A percentile compares a stretch with the other conserved stretches of the same genome.
Conservation (phyloP, 2,113 vertebrate species). For the Tauraco erythrolophus region DNA sequence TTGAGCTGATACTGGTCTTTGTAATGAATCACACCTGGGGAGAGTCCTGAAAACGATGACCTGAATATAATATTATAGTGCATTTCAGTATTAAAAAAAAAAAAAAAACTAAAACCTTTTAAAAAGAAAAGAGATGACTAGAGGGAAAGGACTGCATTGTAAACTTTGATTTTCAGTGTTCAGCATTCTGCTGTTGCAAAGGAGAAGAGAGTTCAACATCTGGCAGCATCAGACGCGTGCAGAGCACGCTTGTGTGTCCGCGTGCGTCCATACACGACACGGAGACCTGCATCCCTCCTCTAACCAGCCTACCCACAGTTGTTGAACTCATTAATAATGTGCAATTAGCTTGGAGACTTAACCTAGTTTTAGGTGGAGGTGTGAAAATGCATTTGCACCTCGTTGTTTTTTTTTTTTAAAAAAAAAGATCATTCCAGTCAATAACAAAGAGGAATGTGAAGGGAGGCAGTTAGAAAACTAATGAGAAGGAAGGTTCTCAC, state of each 20-base stretch:
- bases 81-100: background rate
- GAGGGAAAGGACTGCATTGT: background rate
- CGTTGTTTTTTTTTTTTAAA: background rate
- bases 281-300: background rate
- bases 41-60: background rate
- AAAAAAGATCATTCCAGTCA: background rate
- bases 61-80: background rate
- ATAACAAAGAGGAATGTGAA: slow-evolving; percentile 30
- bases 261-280: rapidly evolving
- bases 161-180: background rate
- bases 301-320: background rate
- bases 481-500: background rate
- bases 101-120: background rate
- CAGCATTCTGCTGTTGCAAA: background rate
- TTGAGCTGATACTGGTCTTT: background rate
- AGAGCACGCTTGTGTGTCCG: rapidly evolving
- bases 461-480: background rate
- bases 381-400: slow-evolving; percentile 68
- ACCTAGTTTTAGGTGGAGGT: slow-evolving; percentile 30
- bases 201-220: background rate
- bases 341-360: slow-evolving; percentile 57
- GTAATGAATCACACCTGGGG: background rate
- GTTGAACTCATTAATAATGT: slow-evolving; percentile 36
- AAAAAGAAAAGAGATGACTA: background rate
- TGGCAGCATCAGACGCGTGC: rapidly evolving